These are phyloP conservation scores for Cyclina sinensis DNA, from an alignment of 1,140 invertebrate species.

Conservation along the genomic window DNA sequence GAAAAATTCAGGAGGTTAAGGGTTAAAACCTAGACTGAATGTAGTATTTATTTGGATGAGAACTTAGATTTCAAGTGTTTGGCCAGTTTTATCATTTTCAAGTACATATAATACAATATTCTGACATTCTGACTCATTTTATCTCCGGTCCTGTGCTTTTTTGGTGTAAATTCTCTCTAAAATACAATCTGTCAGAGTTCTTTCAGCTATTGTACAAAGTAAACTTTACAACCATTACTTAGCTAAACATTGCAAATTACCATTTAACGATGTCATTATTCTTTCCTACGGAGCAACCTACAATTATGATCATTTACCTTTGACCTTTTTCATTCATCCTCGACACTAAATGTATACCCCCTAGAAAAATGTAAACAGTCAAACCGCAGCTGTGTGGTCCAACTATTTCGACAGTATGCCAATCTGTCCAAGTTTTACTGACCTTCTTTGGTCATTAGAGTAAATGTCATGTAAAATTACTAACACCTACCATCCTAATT, in stretches of 20 bases:
- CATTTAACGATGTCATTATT: conserved; percentile 1
- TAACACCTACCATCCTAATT: background rate
- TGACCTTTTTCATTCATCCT: background rate
- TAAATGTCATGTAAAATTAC: background rate
- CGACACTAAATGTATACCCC: background rate
- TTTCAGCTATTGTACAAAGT: background rate
- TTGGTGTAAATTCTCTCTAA: background rate
- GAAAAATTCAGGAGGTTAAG: too few species aligned
- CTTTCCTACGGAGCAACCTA: background rate
- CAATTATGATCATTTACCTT: background rate
- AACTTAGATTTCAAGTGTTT: too few species aligned
- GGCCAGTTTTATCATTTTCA: too few species aligned
- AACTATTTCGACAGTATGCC: background rate
- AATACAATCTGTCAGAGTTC: background rate
- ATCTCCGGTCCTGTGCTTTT: too few species aligned
- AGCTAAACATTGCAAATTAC: background rate
- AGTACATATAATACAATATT: too few species aligned
- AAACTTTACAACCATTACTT: background rate
- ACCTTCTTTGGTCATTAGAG: background rate
- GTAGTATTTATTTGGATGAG: too few species aligned
- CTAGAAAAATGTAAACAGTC: background rate
- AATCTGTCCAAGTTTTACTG: conserved; percentile 9
- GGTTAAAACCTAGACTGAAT: too few species aligned
- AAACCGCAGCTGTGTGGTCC: background rate
- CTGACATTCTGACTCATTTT: too few species aligned